phyloP scores from a whole-genome alignment of 1,140 invertebrate species.

The Heliconius eleuchia region DNA sequence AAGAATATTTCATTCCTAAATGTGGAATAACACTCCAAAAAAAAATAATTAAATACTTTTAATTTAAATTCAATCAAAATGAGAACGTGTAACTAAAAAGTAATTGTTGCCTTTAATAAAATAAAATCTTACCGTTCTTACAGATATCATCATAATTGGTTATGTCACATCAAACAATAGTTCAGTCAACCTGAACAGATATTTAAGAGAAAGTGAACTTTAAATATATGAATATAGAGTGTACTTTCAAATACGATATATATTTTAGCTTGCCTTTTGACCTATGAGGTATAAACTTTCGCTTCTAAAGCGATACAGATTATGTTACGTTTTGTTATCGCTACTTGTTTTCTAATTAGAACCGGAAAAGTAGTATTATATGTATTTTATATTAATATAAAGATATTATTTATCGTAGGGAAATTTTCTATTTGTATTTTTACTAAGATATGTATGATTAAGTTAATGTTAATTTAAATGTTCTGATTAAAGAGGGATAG shows the following conservation, averaged over 20 bases:
- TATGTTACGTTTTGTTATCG: conserved; percentile 12
- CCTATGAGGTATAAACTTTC: conserved; percentile 35
- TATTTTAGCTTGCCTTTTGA: conserved; percentile 23
- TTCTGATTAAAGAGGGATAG: neutral
- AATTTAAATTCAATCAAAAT: neutral
- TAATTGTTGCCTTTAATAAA: neutral
- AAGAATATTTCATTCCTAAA: no score
- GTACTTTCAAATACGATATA: neutral
- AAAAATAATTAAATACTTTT: neutral
- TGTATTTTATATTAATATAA: neutral
- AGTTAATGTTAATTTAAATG: neutral
- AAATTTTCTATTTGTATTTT: neutral
- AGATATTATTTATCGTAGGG: neutral
- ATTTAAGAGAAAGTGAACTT: neutral
- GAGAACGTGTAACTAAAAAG: neutral
- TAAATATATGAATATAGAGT: neutral
- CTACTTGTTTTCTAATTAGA: neutral
- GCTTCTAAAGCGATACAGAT: conserved; percentile 33
- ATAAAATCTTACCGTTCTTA: neutral
- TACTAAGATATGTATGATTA: neutral
- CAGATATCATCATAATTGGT: conserved; percentile 33
- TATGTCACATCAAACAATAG: conserved; percentile 28
- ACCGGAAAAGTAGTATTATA: conserved; percentile 16
- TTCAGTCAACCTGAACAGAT: neutral
- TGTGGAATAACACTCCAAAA: neutral